Percentiles rank a stretch among this genome's conserved stretches.
These are phyloP conservation scores for Petrocephalus microphthalmus DNA, from an alignment of 2,113 vertebrate species.

Conservation along the genomic window DNA sequence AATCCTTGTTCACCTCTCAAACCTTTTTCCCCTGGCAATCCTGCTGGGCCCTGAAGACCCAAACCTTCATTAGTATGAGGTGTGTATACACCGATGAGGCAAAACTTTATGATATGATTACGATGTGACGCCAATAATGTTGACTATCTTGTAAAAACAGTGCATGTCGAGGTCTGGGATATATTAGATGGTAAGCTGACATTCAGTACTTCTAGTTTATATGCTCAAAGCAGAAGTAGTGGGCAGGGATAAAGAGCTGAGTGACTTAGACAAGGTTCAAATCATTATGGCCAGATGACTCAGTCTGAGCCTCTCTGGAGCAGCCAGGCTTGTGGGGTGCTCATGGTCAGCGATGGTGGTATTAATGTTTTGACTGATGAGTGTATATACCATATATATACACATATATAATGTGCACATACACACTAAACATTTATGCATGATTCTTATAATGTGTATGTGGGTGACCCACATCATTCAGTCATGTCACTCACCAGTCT, in stretches of 20 bases:
- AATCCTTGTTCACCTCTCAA: background rate
- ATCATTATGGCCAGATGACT: background rate
- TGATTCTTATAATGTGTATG: background rate
- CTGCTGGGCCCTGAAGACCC: background rate
- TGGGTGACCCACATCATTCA: background rate
- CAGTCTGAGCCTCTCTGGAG: background rate
- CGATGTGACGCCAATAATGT: too few relatives aligned
- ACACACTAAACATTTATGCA: background rate
- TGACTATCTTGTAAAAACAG: background rate
- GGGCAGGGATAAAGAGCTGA: background rate
- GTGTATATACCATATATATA: background rate
- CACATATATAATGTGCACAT: background rate
- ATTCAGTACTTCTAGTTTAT: background rate
- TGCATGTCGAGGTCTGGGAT: background rate
- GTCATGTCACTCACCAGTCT: constrained; percentile 32
- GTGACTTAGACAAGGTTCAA: background rate
- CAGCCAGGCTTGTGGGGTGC: background rate
- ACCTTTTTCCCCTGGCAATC: background rate
- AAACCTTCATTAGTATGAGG: background rate
- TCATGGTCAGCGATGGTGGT: background rate
- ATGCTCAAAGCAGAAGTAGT: background rate
- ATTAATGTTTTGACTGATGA: background rate
- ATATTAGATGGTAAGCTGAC: background rate
- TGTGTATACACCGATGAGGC: background rate
- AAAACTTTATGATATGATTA: background rate